Conservation (phyloP, 1,140 invertebrate genomes). For the Acyrthosiphon pisum region DNA sequence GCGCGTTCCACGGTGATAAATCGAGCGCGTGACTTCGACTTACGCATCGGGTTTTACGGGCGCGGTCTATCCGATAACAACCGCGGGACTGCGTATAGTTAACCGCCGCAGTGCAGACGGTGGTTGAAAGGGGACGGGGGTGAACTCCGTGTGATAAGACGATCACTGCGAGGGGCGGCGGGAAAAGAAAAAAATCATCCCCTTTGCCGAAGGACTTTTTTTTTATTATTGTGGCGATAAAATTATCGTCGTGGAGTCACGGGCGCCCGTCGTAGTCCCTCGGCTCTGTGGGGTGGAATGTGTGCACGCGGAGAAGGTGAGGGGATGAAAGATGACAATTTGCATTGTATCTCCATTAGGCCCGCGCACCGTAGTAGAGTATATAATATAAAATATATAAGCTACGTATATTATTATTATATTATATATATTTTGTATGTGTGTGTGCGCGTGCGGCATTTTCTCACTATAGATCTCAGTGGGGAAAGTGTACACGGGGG, state of each 20-base stretch:
- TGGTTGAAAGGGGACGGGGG: not conserved
- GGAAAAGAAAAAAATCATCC: not conserved
- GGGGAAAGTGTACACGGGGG: not conserved
- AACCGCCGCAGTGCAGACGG: not conserved
- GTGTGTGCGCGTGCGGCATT: not conserved
- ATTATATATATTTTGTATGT: not conserved
- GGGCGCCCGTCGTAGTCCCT: not conserved
- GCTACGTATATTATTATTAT: constrained; percentile 10
- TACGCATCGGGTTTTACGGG: not conserved
- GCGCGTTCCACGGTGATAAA: not conserved
- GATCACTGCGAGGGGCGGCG: not conserved
- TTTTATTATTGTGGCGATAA: constrained; percentile 5
- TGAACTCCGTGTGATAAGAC: not conserved
- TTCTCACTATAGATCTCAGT: not conserved
- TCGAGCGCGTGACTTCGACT: not conserved
- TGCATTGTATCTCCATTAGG: constrained; percentile 36
- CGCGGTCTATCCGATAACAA: not conserved
- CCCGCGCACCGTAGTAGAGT: not conserved
- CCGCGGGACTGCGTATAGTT: not conserved
- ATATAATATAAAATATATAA: constrained; percentile 2
- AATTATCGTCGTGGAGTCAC: not conserved
- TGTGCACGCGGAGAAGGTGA: not conserved
- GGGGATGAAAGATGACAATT: not conserved
- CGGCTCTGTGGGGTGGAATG: not conserved
- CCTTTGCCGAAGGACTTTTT: not conserved